Evolutionary conservation across 2,888 invertebrate genomes (phyloP).

Genomic region (Mesorhabditis sp.): DNA sequence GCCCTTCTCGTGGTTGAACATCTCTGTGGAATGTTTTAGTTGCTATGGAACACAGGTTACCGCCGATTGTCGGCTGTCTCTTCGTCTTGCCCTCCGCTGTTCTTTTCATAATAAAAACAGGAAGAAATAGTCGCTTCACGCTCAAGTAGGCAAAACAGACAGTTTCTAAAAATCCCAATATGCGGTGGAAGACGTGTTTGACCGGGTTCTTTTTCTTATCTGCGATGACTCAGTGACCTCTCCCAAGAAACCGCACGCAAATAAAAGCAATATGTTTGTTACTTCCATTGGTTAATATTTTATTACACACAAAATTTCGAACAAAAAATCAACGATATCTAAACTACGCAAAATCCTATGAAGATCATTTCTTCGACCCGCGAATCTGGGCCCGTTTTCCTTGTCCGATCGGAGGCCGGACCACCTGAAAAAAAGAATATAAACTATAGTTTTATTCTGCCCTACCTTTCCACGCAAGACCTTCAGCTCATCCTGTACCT

Average conservation of each 20-base stretch:
- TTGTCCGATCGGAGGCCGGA: conserved; percentile 50
- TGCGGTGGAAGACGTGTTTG: background rate
- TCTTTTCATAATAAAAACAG: background rate
- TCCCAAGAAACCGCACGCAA: too few species aligned
- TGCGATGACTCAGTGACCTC: too few species aligned
- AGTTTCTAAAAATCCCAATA: background rate
- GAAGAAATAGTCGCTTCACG: conserved; percentile 8
- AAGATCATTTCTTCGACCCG: too few species aligned
- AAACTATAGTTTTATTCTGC: background rate
- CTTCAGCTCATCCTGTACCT: conserved; percentile 49
- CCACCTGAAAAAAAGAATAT: conserved; percentile 16
- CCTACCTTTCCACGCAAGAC: conserved; percentile 46
- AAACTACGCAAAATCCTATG: background rate
- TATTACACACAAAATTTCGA: conserved; percentile 8
- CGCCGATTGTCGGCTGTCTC: background rate
- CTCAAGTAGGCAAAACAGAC: conserved; percentile 11
- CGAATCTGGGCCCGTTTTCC: conserved; percentile 49
- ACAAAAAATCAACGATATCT: conserved; percentile 7
- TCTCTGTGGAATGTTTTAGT: conserved; percentile 11
- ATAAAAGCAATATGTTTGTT: too few species aligned
- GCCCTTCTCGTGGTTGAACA: background rate
- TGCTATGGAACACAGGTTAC: background rate
- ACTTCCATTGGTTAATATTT: background rate
- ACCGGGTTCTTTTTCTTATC: background rate
- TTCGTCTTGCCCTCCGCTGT: conserved; percentile 1